A percentile compares a stretch with the other conserved stretches of the same genome.
Conservation (phyloP, 2,888 invertebrate species). For the Epirrita christyi region DNA sequence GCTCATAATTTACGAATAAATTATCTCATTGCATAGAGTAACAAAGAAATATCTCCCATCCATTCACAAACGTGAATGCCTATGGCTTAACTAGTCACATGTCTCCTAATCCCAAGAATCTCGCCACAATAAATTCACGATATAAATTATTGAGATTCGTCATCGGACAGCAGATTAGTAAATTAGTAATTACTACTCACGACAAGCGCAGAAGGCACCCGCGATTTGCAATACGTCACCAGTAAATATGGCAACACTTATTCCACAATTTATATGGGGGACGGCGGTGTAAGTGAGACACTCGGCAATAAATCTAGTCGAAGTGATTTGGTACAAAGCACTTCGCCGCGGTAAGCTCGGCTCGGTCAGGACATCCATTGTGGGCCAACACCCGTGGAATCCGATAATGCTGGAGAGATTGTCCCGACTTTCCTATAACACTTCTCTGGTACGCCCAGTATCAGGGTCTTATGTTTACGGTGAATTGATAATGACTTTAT, state of each 20-base stretch:
- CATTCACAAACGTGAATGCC: not conserved
- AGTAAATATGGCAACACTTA: constrained; percentile 84
- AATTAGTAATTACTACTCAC: constrained; percentile 75
- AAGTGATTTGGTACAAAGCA: constrained; percentile 84
- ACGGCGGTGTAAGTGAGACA: constrained; percentile 75
- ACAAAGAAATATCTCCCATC: not conserved
- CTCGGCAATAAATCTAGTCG: constrained; percentile 77
- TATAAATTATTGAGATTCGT: constrained; percentile 81
- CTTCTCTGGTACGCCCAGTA: constrained; percentile 64
- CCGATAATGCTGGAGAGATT: constrained; percentile 82
- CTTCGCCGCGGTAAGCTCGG: constrained; percentile 78
- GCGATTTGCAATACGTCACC: constrained; percentile 82
- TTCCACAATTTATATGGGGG: constrained; percentile 79
- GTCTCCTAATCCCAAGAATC: constrained; percentile 58
- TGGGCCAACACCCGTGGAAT: constrained; percentile 76
- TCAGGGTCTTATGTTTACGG: constrained; percentile 47
- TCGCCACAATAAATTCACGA: constrained; percentile 68
- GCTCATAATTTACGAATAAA: not conserved
- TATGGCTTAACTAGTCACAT: constrained; percentile 45
- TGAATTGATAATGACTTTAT: constrained; percentile 41
- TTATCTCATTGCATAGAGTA: not conserved
- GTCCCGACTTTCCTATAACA: constrained; percentile 80
- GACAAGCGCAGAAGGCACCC: constrained; percentile 72
- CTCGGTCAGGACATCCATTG: constrained; percentile 79
- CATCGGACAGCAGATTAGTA: constrained; percentile 70